These are phyloP conservation scores for Brachyrhaphis roseni DNA, from an alignment of 2,797 vertebrate species.

Conservation along the genomic window DNA sequence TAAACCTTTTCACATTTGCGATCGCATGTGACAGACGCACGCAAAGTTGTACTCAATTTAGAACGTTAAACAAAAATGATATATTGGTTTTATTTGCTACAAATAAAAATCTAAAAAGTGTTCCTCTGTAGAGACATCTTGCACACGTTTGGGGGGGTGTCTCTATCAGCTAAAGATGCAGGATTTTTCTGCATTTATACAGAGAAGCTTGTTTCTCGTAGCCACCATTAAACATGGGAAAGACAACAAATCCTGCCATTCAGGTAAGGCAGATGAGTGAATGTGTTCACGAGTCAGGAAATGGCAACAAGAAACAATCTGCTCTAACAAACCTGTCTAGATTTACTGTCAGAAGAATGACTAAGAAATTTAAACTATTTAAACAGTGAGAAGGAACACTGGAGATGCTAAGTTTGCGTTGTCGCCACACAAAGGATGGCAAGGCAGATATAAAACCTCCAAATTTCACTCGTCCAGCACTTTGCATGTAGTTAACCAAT, in stretches of 20 bases:
- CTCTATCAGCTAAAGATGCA: neutral
- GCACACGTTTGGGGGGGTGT: neutral
- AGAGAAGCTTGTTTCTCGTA: neutral
- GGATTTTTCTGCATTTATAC: neutral
- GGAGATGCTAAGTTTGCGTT: neutral
- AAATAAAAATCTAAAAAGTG: neutral
- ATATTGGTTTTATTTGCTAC: too few species aligned
- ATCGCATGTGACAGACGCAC: neutral
- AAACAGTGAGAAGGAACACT: neutral
- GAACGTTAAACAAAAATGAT: neutral
- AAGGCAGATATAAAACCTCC: neutral
- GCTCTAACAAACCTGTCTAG: neutral
- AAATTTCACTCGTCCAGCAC: neutral
- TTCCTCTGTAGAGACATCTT: neutral
- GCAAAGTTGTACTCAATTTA: neutral
- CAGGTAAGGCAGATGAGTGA: neutral
- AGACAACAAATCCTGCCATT: neutral
- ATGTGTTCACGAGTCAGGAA: neutral
- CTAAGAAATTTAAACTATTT: neutral
- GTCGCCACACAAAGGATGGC: neutral
- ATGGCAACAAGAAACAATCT: neutral
- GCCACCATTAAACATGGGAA: neutral
- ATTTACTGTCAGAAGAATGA: neutral
- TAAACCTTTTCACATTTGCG: neutral
- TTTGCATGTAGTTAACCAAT: neutral